Conservation (phyloP, 2,797 vertebrate genomes). For the Arrhamphus sclerolepis region DNA sequence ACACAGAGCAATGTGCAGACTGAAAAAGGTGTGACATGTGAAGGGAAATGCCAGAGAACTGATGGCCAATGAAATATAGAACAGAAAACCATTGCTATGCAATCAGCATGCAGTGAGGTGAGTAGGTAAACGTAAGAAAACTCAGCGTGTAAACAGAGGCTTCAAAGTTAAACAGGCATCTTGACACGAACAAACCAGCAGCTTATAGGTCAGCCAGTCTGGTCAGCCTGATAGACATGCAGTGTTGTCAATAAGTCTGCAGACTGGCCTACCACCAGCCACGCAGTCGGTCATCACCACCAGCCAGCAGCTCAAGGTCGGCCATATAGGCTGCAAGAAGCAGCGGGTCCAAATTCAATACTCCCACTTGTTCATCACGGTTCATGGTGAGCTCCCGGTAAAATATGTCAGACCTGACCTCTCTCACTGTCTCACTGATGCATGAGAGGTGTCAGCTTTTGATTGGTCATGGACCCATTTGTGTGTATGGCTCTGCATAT, state of each 20-base stretch:
- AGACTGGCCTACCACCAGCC: slow-evolving; percentile 38
- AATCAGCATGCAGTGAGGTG: slow-evolving; percentile 5
- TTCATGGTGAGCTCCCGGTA: slow-evolving; percentile 58
- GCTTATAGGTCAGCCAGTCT: slow-evolving; percentile 34
- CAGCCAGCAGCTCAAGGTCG: slow-evolving; percentile 70
- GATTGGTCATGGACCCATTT: slow-evolving; percentile 17
- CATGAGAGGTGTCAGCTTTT: slow-evolving; percentile 25
- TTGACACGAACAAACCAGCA: slow-evolving; percentile 29
- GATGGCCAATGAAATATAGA: slow-evolving; percentile 46
- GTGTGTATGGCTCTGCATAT: slow-evolving; percentile 16
- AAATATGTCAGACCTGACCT: slow-evolving; percentile 65
- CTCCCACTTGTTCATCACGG: slow-evolving; percentile 65
- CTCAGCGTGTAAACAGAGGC: background rate
- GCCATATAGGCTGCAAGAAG: slow-evolving; percentile 57
- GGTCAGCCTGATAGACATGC: slow-evolving; percentile 26
- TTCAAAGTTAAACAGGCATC: slow-evolving; percentile 6
- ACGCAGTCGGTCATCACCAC: slow-evolving; percentile 41
- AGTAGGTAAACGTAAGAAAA: background rate
- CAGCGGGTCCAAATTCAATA: slow-evolving; percentile 69
- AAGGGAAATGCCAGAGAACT: slow-evolving; percentile 16
- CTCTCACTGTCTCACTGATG: slow-evolving; percentile 45
- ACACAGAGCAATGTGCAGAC: slow-evolving; percentile 20
- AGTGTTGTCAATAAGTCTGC: slow-evolving; percentile 52
- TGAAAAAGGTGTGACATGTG: slow-evolving; percentile 18
- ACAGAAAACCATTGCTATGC: slow-evolving; percentile 1